These are phyloP conservation scores for Romanogobio albipinnatus DNA, from an alignment of 2,113 vertebrate genomes.

Conservation along the genomic window DNA sequence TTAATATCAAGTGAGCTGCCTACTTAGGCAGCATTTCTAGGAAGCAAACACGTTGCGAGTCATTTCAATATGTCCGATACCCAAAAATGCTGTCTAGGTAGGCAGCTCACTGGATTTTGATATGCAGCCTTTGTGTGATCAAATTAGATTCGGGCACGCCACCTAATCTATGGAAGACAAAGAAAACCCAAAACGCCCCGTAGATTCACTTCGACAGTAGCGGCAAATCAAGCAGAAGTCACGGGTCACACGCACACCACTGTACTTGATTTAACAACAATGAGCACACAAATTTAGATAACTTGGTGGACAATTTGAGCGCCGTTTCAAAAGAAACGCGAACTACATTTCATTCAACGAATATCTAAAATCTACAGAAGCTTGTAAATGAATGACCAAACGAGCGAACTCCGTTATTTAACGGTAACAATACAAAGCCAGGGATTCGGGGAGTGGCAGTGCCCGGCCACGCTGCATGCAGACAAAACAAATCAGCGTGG, in stretches of 20 bases:
- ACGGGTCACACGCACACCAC: background rate
- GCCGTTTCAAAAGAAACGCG: background rate
- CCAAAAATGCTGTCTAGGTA: background rate
- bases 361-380: background rate
- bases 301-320: background rate
- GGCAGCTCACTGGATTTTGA: background rate
- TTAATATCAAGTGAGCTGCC: background rate
- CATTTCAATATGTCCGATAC: background rate
- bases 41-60: background rate
- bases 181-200: background rate
- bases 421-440: slow-evolving; percentile 48
- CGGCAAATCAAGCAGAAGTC: background rate
- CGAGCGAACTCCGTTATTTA: background rate
- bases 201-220: background rate
- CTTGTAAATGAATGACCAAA: background rate
- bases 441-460: slow-evolving; percentile 65
- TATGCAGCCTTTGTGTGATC: slow-evolving; percentile 30
- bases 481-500: slow-evolving; percentile 61
- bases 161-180: slow-evolving; percentile 5
- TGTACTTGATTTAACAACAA: background rate
- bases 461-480: slow-evolving; percentile 49
- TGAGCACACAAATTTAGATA: background rate
- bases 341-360: background rate
- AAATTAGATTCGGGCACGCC: slow-evolving; percentile 27
- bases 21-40: background rate